These are phyloP conservation scores for Gallinago undulata DNA, from an alignment of 2,113 vertebrate species.

Conservation along the genomic window DNA sequence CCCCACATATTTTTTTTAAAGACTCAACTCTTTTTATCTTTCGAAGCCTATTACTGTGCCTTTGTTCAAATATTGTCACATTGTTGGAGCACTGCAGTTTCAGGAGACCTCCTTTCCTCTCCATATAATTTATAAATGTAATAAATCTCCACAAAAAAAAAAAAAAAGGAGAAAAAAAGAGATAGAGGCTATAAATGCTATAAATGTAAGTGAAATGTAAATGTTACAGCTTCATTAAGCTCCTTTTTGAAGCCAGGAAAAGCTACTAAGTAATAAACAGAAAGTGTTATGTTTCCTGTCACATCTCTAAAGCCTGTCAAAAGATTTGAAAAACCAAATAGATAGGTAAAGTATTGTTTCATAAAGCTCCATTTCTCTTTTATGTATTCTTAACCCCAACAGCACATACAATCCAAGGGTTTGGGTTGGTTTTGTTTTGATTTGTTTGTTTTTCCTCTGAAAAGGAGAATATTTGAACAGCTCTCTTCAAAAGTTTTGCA, in stretches of 20 bases:
- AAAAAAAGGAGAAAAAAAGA: neutral
- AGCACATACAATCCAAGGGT: neutral
- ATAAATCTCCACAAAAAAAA: neutral
- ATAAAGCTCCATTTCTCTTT: neutral
- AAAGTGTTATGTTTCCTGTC: neutral
- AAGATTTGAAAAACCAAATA: neutral
- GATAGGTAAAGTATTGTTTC: neutral
- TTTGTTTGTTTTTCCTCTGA: neutral
- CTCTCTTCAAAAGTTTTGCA: neutral
- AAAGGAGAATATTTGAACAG: neutral
- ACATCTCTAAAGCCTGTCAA: neutral
- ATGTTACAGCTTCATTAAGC: neutral
- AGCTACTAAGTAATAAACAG: neutral
- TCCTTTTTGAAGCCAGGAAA: neutral
- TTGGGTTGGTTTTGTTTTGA: neutral
- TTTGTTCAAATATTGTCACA: neutral
- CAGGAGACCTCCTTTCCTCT: neutral
- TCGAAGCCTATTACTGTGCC: neutral
- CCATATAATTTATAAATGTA: neutral
- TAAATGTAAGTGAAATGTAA: neutral
- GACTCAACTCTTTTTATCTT: neutral
- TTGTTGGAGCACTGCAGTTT: neutral
- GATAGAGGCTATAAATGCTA: neutral
- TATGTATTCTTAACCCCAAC: neutral
- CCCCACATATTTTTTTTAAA: neutral